phyloP scores from a whole-genome alignment of 1,140 invertebrate species.

The Metaphire vulgaris region DNA sequence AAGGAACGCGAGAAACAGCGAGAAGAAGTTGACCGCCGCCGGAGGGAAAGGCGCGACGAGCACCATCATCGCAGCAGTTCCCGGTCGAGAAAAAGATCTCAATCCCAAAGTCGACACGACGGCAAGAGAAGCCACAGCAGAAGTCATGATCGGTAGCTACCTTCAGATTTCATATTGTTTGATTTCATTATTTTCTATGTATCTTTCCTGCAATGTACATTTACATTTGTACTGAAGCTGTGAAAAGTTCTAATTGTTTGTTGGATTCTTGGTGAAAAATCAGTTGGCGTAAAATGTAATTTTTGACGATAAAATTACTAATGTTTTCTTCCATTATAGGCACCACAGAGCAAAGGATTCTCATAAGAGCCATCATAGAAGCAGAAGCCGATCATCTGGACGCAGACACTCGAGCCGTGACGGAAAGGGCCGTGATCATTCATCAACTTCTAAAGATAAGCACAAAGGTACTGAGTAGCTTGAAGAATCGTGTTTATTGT shows the following conservation, averaged over 20 bases:
- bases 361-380: neutral
- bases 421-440: neutral
- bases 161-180: too few relatives aligned
- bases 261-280: too few relatives aligned
- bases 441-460: neutral
- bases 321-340: neutral
- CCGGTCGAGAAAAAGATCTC: conserved; percentile 32
- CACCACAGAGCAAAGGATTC: neutral
- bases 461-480: neutral
- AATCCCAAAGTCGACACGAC: conserved; percentile 29
- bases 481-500: too few relatives aligned
- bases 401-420: neutral
- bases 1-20: too few relatives aligned
- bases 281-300: too few relatives aligned
- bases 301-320: too few relatives aligned
- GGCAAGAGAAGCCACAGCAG: conserved; percentile 12
- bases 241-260: too few relatives aligned
- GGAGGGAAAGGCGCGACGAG: conserved; percentile 30
- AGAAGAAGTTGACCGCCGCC: conserved; percentile 25
- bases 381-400: neutral
- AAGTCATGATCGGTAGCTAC: conserved; percentile 20
- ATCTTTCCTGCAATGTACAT: too few relatives aligned
- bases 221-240: too few relatives aligned
- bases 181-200: too few relatives aligned
- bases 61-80: conserved; percentile 23